Evolutionary conservation across 2,888 invertebrate species (phyloP), one percentile per base, ranked within the genome.

Genomic region (Pterostichus madidus): DNA sequence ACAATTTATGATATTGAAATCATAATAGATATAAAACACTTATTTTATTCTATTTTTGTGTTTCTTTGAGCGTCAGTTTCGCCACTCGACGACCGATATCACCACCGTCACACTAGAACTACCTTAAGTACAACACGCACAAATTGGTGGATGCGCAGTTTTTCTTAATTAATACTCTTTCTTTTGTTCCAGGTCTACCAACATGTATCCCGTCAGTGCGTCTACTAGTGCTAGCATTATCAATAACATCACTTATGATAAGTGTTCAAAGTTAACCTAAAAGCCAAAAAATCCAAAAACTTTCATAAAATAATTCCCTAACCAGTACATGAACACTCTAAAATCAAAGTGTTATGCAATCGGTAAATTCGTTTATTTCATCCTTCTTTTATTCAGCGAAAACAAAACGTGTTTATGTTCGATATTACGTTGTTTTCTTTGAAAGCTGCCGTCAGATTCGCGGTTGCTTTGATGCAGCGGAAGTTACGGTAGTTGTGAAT

Each of bases 251-350:
- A 46, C 59, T 78, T 17, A 46, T 46, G 61, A 24, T 78, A 44
- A 59, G 61, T 59, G 61, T 78, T 39, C 59, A 61, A 8, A 78
- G 78, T 78, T 78, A 78, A 78, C 78, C 78, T 61, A 61, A 39
- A 61, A 44, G 56, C 61, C 59, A 59, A 59, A 56, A 32, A 56
- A 39, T 71, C 39, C 17, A 46, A 39, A 56, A 56, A 68, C 56
- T 56, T 17, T 56, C 13, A 13, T 13, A 39, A 39, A 59, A 59
- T 59, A 24, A 64, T 35, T 31, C 64, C 64, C 64, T 32, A 39
- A 39, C 11, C 64, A 35, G 35, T 64, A 32, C 64, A 35, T 13
- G 13, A 71, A 71, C 68, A 71, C 68, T 71, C 15, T 8, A 56
- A 17, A 56, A n/a, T 17, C 8, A 56, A 56, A 71, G 68, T 71